Conservation (phyloP, 2,113 vertebrate genomes). For the Ceratotherium simum region DNA sequence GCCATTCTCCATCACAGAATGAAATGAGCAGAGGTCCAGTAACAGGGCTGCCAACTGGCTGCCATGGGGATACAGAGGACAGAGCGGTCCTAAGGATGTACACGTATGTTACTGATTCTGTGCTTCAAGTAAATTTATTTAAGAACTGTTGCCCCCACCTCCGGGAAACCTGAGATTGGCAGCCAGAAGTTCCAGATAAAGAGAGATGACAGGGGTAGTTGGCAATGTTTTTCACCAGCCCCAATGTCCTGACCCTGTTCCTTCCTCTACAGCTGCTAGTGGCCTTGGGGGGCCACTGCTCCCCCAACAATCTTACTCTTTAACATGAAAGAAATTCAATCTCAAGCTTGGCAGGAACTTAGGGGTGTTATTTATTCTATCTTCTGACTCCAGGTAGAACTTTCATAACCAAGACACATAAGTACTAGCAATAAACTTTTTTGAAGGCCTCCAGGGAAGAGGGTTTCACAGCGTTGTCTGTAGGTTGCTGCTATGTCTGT, state of each 20-base stretch:
- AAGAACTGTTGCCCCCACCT: not conserved
- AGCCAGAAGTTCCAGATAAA: not conserved
- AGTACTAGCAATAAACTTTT: not conserved
- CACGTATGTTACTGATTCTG: not conserved
- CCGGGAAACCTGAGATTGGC: not conserved
- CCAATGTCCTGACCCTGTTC: fast-evolving
- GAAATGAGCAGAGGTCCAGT: not conserved
- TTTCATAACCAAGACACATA: not conserved
- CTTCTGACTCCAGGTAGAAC: not conserved
- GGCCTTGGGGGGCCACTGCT: not conserved
- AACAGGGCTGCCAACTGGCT: fast-evolving
- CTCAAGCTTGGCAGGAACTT: not conserved
- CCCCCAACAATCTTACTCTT: not conserved
- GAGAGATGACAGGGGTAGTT: not conserved
- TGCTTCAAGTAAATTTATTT: not conserved
- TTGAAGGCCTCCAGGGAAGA: not conserved
- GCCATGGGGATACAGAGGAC: not conserved
- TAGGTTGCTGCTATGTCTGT: not conserved
- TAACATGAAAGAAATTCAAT: not conserved
- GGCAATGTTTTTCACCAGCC: fast-evolving
- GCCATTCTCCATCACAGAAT: not conserved
- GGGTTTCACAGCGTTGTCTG: fast-evolving
- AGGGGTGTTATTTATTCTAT: not conserved
- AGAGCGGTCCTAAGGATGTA: not conserved
- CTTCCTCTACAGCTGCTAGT: not conserved